Percentiles rank a stretch among this genome's conserved stretches.
phyloP scores from a whole-genome alignment of 2,113 vertebrate species.

The Sinocyclocheilus anophthalmus region DNA sequence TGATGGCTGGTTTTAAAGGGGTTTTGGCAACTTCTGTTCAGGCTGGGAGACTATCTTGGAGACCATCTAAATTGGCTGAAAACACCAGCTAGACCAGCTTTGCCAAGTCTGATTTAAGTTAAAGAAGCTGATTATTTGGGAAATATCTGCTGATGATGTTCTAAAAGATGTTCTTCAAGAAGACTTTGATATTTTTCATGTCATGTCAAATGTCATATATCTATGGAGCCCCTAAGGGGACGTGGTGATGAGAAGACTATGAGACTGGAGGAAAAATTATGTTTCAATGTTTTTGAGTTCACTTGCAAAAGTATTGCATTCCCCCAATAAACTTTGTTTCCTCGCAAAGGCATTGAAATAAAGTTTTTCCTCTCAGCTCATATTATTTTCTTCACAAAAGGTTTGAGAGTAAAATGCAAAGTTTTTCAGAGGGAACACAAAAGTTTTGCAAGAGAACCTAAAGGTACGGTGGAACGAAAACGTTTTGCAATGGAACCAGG shows the following conservation, averaged over 20 bases:
- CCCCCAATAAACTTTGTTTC: not conserved
- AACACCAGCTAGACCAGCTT: not conserved
- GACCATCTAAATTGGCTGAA: not conserved
- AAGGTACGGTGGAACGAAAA: no score
- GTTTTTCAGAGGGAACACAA: not conserved
- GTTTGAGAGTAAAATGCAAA: not conserved
- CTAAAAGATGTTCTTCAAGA: not conserved
- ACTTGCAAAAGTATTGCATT: not conserved
- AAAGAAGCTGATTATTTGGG: not conserved
- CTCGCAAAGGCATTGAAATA: not conserved
- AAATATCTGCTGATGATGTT: not conserved
- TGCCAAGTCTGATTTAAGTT: not conserved
- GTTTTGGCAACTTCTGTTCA: not conserved
- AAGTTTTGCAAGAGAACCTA: not conserved
- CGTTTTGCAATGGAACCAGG: no score
- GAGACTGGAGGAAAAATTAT: not conserved
- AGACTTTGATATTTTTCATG: constrained; percentile 1
- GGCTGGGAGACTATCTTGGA: not conserved
- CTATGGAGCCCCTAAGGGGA: not conserved
- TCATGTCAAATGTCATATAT: not conserved
- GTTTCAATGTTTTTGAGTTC: not conserved
- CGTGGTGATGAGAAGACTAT: not conserved
- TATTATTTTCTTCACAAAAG: not conserved
- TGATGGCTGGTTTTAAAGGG: not conserved
- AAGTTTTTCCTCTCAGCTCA: not conserved